phyloP scores from a whole-genome alignment of 1,140 invertebrate species.

The Caerostris darwini region DNA sequence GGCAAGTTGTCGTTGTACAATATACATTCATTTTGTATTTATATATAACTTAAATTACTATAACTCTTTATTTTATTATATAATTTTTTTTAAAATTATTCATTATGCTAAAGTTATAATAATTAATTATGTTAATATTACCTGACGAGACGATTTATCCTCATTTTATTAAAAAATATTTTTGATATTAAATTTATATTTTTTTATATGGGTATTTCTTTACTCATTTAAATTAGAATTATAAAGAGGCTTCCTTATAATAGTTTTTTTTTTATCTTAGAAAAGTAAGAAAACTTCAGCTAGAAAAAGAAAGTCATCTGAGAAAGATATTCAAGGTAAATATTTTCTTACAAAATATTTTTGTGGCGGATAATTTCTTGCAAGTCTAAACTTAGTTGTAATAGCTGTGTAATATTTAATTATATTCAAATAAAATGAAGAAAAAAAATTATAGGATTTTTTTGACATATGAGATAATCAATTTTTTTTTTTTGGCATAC shows the following conservation, averaged over 20 bases:
- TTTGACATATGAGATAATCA: too few species aligned
- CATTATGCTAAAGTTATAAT: too few species aligned
- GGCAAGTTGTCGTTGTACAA: too few species aligned
- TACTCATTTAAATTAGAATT: neutral
- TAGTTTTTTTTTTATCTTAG: neutral
- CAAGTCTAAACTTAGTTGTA: neutral
- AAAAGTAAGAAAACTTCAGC: neutral
- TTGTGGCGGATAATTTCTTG: neutral
- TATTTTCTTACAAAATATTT: neutral
- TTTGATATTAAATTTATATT: too few species aligned
- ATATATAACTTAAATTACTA: too few species aligned
- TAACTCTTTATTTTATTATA: too few species aligned
- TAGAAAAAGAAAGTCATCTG: conserved; percentile 17
- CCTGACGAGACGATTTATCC: too few species aligned
- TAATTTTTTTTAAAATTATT: too few species aligned
- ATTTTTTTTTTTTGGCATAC: neutral
- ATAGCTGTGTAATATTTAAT: neutral
- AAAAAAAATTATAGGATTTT: neutral
- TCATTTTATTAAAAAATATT: too few species aligned
- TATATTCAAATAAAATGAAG: neutral
- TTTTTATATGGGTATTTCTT: too few species aligned
- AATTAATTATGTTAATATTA: too few species aligned
- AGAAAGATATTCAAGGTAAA: neutral
- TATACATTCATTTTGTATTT: too few species aligned
- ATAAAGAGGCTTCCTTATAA: neutral